Evolutionary conservation across 2,113 vertebrate species (phyloP).

Genomic region (Oreotrochilus melanogaster): DNA sequence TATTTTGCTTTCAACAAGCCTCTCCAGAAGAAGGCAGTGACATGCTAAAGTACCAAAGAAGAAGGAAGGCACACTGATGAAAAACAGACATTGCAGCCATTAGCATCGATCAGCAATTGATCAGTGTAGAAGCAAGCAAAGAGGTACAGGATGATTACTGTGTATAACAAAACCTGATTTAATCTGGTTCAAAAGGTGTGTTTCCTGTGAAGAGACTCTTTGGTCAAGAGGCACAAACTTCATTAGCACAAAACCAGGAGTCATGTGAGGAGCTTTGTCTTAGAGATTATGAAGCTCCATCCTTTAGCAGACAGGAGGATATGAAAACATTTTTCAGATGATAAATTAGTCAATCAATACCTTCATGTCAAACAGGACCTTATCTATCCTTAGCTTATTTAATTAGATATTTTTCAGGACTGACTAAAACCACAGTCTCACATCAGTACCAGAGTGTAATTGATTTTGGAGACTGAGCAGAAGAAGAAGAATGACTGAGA

Average conservation of each 20-base stretch:
- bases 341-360: background rate
- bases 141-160: background rate
- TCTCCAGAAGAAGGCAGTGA: slow-evolving; percentile 13
- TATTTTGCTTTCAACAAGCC: slow-evolving; percentile 49
- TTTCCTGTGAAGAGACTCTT: slow-evolving; percentile 22
- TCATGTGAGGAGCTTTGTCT: background rate
- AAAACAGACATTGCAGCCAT: slow-evolving; percentile 81
- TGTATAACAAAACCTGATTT: slow-evolving; percentile 36
- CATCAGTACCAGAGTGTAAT: background rate
- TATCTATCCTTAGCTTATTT: background rate
- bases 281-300: background rate
- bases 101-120: slow-evolving; percentile 84
- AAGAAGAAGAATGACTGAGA: background rate
- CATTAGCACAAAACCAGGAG: slow-evolving; percentile 4
- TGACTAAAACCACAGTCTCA: background rate
- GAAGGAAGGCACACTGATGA: slow-evolving; percentile 67
- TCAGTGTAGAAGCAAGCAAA: slow-evolving; percentile 45
- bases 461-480: background rate
- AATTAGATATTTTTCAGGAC: slow-evolving; percentile 5
- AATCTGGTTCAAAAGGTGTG: slow-evolving; percentile 26
- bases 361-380: background rate
- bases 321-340: background rate
- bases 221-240: background rate
- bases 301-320: background rate
- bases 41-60: slow-evolving; percentile 9